phyloP scores from a whole-genome alignment of 1,140 invertebrate genomes.

The Nasonia vitripennis region DNA sequence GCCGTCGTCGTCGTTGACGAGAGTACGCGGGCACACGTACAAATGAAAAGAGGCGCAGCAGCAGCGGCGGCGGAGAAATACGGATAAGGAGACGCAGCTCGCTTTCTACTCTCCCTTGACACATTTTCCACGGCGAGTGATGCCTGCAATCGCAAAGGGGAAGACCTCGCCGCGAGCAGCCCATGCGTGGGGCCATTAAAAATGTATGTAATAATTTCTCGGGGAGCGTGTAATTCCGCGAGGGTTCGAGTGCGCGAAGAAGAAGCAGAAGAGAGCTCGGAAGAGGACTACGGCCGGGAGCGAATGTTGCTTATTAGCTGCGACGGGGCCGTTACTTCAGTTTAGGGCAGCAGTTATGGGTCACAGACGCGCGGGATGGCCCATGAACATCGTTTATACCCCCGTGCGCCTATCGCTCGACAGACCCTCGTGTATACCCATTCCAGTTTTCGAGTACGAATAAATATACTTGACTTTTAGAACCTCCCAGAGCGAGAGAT shows the following conservation, averaged over 20 bases:
- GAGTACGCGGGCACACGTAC: neutral
- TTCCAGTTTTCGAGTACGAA: neutral
- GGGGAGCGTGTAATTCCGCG: constrained; percentile 52
- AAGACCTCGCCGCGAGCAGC: constrained; percentile 43
- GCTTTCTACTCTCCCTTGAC: neutral
- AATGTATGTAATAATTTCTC: constrained; percentile 62
- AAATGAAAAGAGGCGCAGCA: neutral
- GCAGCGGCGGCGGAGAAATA: neutral
- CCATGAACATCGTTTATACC: neutral
- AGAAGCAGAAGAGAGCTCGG: neutral
- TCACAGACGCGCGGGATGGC: neutral
- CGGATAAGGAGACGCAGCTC: neutral
- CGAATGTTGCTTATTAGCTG: constrained; percentile 54
- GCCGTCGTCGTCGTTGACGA: neutral
- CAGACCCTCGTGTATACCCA: neutral
- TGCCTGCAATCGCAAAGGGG: constrained; percentile 47
- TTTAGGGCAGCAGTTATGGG: constrained; percentile 33
- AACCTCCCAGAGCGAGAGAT: neutral
- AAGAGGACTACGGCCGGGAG: neutral
- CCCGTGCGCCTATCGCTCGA: neutral
- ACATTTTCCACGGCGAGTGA: constrained; percentile 26
- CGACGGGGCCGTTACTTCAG: constrained; percentile 45
- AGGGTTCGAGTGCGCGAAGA: constrained; percentile 27
- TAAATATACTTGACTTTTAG: neutral
- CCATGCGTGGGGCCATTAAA: constrained; percentile 57